Base-by-base conservation (phyloP, 1,140 invertebrate genomes). In the Tetragnatha versicolor region DNA sequence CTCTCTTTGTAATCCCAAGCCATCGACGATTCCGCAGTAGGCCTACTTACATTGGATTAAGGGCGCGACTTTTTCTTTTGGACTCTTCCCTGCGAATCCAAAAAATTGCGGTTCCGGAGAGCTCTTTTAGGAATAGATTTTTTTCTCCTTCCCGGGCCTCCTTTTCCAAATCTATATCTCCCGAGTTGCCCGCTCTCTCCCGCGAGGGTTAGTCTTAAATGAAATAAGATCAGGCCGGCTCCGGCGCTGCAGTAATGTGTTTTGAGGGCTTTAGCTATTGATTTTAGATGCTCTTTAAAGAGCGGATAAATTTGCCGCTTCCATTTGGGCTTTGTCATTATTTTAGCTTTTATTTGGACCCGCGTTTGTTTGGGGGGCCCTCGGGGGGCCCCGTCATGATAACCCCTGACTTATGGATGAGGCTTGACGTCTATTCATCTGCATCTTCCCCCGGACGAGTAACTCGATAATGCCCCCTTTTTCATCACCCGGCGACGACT, bases 221-320 rank as follows among this genome's bases (percentile, higher is more conserved):
- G 58, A 75, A 63, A 75, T 75, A 73, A 73, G 69, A 73, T 73
- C 69, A 73, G 39, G 22, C 53, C 37, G 17, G 31, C 61, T 55
- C 33, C 39, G 39, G 55, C 45, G 55, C 51, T 37, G 27, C 58
- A 51, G 72, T 75, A 75, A 75, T 75, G 72, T 75, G 39, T 60
- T 75, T 75, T 42, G 72, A 75, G 27, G 42, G 72, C 69, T 60
- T 73, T 60, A 60, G 69, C 58, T 75, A 75, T 75, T 75, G 72
- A 75, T 75, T 75, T 75, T 53, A 66, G 73, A 66, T 51, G 73
- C 73, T 77, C 73, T 77, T 77, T 65, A 65, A 65, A 75, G 72
- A 77, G 72, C 51, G 58, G 58, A 75, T 63, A 63, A 63, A 75
- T 65, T 77, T 77, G 47, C 61, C 61, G 73, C 61, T 63, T n/a